Evolutionary conservation across 1,140 invertebrate species (phyloP).

Genomic region (Leptonema lineaticorne): DNA sequence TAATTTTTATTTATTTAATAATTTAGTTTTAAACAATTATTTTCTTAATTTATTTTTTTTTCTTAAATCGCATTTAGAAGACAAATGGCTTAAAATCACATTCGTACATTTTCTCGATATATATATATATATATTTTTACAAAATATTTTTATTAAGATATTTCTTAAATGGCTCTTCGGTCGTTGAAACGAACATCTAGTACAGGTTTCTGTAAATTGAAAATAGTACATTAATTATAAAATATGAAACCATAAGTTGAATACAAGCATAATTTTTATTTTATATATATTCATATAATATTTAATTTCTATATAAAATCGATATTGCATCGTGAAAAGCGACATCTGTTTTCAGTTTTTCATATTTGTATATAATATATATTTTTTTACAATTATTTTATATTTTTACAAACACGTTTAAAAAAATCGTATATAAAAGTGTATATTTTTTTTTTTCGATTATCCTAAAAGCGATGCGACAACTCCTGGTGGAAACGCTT

Average conservation of each 20-base stretch:
- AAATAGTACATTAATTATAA: not conserved
- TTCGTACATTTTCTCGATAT: not conserved
- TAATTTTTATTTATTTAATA: too few species aligned
- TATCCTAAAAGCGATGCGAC: conserved; percentile 2
- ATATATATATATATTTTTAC: not conserved
- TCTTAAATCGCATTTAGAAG: too few species aligned
- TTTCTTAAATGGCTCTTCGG: not conserved
- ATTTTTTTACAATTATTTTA: not conserved
- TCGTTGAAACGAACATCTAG: conserved; percentile 7
- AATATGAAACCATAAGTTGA: not conserved
- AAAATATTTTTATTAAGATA: not conserved
- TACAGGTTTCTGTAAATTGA: not conserved
- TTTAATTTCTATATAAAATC: not conserved
- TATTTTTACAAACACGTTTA: not conserved
- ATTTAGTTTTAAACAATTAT: too few species aligned
- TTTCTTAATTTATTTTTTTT: too few species aligned
- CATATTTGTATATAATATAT: not conserved
- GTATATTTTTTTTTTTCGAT: not conserved
- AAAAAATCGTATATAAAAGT: not conserved
- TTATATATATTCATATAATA: not conserved
- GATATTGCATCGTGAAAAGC: too few species aligned
- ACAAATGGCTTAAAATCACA: not conserved
- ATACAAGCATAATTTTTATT: not conserved
- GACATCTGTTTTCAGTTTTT: too few species aligned
- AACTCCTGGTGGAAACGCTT: not conserved